phyloP scores from a whole-genome alignment of 2,113 vertebrate species.

The Seriola rivoliana region DNA sequence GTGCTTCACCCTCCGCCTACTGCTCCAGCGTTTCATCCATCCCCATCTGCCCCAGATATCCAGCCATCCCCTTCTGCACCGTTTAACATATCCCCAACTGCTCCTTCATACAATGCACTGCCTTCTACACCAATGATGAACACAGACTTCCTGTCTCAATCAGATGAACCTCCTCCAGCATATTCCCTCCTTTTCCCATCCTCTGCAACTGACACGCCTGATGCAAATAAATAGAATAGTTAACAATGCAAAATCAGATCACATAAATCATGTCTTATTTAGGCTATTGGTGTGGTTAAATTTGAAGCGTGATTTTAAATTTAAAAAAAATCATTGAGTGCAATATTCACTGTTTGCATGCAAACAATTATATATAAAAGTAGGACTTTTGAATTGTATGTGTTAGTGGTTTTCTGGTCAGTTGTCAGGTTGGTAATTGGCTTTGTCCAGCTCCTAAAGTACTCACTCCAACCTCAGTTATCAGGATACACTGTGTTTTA shows the following conservation, averaged over 20 bases:
- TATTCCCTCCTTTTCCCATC: constrained; percentile 70
- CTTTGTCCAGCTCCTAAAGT: background rate
- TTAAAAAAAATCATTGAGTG: background rate
- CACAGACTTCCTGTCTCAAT: constrained; percentile 71
- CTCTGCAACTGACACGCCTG: background rate
- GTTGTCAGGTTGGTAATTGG: background rate
- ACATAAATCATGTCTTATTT: background rate
- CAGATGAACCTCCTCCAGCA: constrained; percentile 66
- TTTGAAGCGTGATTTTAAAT: background rate
- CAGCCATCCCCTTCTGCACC: background rate
- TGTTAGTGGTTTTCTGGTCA: background rate
- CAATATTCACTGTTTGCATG: background rate
- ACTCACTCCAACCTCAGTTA: background rate
- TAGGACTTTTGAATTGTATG: background rate
- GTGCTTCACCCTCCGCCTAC: constrained; percentile 63
- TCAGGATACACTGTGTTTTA: constrained; percentile 16
- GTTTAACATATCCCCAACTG: constrained; percentile 17
- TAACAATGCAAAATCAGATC: background rate
- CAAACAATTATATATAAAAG: background rate
- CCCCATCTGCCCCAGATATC: constrained; percentile 36
- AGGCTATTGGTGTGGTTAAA: background rate
- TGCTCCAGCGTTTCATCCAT: constrained; percentile 14
- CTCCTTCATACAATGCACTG: constrained; percentile 36
- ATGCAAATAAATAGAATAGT: constrained; percentile 32
- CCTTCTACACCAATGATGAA: constrained; percentile 60